Base-by-base conservation (phyloP, 37 sponge, comb jelly and placozoan genomes). In the Chondrilla cf. caribensis region DNA sequence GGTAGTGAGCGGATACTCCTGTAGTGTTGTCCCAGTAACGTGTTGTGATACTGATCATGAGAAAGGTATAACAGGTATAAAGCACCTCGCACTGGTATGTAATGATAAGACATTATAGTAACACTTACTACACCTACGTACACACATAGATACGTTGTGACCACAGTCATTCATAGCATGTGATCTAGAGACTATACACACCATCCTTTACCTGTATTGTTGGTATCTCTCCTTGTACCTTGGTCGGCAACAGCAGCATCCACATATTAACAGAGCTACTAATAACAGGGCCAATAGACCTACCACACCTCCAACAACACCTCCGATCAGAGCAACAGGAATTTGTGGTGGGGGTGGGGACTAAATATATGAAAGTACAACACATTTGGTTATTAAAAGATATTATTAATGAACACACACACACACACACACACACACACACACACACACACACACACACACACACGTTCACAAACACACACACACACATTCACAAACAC, bases 231-330 rank as follows among this genome's bases (percentile, higher is more conserved):
- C 81, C 8, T 25, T 59, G 62, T 36, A 36, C n/a, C 32, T 42
- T 28, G 39, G 58, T 25, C 77, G 67, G 39, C 55, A 38, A 62
- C 80, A 83, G 67, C 84, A 90, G 66, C 84, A 86, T 80, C 58
- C 82, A 65, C 86, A 86, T 40, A 72, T 47, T 15, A 84, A 40
- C 24, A 55, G 39, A 58, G 79, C 18, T 0, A 84, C 55, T 0
- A 90, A 4, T 19, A 83, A 5, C 22, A 77, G 29, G 38, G 40
- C 40, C 44, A 73, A 4, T 5, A 90, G 54, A 2, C n/a, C 55
- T 0, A 80, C 21, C n/a, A 78, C 80, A 21, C 37, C 70, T 22
- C 86, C 80, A 15, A 70, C 86, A 21, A 70, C 72, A 25, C 54
- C 47, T 25, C 71, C 86, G 71, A 82, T 72, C 35, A 83, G 70